A percentile compares a stretch with the other conserved stretches of the same genome.
Conservation (phyloP, 1,140 invertebrate genomes). For the Caenorhabditis remanei region DNA sequence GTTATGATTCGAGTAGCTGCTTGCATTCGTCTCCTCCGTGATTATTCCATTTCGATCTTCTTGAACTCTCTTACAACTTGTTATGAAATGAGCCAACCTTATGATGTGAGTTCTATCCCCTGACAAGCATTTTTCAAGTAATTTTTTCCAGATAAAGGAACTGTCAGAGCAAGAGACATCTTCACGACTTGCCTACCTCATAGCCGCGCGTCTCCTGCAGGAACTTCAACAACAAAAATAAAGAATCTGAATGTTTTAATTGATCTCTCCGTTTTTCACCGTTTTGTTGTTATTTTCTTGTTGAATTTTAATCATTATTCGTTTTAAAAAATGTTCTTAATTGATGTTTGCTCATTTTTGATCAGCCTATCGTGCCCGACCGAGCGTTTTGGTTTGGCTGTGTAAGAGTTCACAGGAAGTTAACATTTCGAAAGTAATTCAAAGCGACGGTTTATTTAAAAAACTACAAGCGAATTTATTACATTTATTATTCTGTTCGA, state of each 20-base stretch:
- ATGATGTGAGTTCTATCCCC: neutral
- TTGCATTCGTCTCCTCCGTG: slow-evolving; percentile 87
- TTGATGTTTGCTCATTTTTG: no score
- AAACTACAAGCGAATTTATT: slow-evolving; percentile 1
- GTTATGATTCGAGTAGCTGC: slow-evolving; percentile 89
- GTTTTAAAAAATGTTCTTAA: neutral
- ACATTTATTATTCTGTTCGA: neutral
- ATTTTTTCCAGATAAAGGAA: slow-evolving; percentile 20
- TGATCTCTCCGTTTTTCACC: neutral
- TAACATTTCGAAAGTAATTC: no score
- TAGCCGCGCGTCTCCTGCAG: slow-evolving; percentile 14
- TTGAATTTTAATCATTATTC: slow-evolving; percentile 21
- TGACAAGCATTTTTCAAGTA: neutral
- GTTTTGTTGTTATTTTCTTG: slow-evolving; percentile 24
- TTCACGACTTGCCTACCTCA: slow-evolving; percentile 31
- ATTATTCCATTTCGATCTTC: slow-evolving; percentile 89
- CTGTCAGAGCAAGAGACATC: slow-evolving; percentile 11
- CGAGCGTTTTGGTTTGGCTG: no score
- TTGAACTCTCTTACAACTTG: slow-evolving; percentile 11
- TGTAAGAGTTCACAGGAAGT: no score
- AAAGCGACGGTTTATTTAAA: no score
- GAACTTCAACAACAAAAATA: slow-evolving; percentile 13
- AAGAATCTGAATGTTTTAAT: neutral
- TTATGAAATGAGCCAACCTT: slow-evolving; percentile 48
- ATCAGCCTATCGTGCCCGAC: no score